Evolutionary conservation across 2,888 invertebrate species (phyloP), one percentile per base, ranked within the genome.

Genomic region (Rhorus exstirpatorius): DNA sequence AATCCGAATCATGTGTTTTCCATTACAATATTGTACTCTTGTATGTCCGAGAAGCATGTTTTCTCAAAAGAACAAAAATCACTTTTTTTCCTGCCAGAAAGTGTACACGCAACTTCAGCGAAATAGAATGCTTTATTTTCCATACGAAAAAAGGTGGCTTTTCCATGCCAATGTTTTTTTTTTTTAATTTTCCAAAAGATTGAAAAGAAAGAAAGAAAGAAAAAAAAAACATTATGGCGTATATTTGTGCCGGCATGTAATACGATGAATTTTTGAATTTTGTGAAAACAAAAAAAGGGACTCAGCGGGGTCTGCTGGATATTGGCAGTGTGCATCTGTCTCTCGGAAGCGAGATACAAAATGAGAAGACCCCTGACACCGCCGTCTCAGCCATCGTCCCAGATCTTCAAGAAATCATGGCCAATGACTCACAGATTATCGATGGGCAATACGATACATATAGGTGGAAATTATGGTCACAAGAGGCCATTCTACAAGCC

Each of bases 331-430:
- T 88, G 86, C 70, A 70, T 89, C 31, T 90, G 88, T 58, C 61
- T 90, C 17, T 81, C 89, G 35, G 89, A 91, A 80, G 92, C 90
- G 4, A 89, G 91, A 68, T 91, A 91, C 85, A 93, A 93, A 81
- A 86, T 91, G 41, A 89, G 93, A 77, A 90, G 93, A 49, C 93
- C 93, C 2, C 90, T 87, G 2, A 60, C 87, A 3, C 85, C 92
- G 35, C 90, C 88, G 10, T 90, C 89, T 10, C 90, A 90, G 19
- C 87, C 90, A 19, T 88, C 89, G 21, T 89, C 90, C 1, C 91
- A 89, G 67, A 86, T 93, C 21, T 89, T 82, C 75, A 91, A 91
- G 58, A 91, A 92, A 74, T 83, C 90, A 35, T 91, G 91, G 89
- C 90, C 91, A 0, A 89, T 91, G 0, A 84, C 84, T 12, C 90